Base-by-base conservation (phyloP, 2,113 vertebrate genomes). In the Suricata suricatta region DNA sequence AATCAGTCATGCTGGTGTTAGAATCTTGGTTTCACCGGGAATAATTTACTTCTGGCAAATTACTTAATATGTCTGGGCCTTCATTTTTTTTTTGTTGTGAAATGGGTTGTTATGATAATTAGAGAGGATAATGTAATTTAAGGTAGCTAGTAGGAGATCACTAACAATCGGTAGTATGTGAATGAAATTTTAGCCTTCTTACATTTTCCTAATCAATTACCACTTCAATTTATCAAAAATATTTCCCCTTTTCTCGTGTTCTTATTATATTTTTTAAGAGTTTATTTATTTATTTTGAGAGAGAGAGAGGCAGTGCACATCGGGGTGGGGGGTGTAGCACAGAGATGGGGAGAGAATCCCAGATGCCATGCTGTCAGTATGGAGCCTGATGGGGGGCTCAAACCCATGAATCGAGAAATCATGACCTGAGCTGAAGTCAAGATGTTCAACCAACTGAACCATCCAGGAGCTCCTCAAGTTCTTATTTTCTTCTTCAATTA, bases 21-120 rank as follows among this genome's bases (percentile, higher is more conserved):
- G 57, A 86, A 64, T 80, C 16, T 81, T 64, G 29, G 54, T 68
- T 9, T 83, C n/a, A 76, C 5, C 23, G 3, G 33, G 74, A 90
- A 35, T 44, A 23, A 66, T 31, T 79, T 57, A 64, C 8, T 90
- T 74, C 52, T 57, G 86, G 64, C 0, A 79, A 57, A 80, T 81
- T 31, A 76, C 1, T 86, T 41, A 66, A 33, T 19, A 9, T 85
- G 31, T 57, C 3, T 90, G 38, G 50, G 52, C 14, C 47, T 91
- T 63, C 11, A n/a, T 81, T 80, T 97, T 77, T 69, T 92, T 25
- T 97, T 19, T 89, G 60, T 77, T 44, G 31, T 60, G 47, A 93
- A 83, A 80, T 88, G 81, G 0, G 6, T 71, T 68, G 14, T 84
- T 87, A 31, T 77, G 66, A 60, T 63, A 4, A 68, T 69, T 38